These are phyloP conservation scores for Corythaixoides concolor DNA, from an alignment of 2,113 vertebrate species.

Conservation along the genomic window DNA sequence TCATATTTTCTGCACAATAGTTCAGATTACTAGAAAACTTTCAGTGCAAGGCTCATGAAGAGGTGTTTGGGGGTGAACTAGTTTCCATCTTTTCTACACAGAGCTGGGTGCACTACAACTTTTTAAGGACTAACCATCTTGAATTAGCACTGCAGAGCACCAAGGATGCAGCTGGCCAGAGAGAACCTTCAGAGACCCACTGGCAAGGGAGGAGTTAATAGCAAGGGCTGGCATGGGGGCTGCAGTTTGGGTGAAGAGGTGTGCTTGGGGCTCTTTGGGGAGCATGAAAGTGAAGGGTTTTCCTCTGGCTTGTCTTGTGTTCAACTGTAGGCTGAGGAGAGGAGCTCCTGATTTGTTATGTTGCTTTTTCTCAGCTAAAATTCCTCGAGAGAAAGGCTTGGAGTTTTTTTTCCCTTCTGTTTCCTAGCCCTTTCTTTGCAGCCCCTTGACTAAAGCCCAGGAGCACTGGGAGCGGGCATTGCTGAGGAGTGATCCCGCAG, in stretches of 20 bases:
- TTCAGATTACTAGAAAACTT: not conserved
- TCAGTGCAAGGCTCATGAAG: not conserved
- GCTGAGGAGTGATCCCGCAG: not conserved
- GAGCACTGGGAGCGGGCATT: not conserved
- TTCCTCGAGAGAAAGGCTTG: not conserved
- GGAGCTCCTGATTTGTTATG: not conserved
- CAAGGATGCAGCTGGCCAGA: not conserved
- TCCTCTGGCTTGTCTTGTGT: not conserved
- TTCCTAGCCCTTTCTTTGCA: not conserved
- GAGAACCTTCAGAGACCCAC: not conserved
- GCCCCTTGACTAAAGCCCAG: not conserved
- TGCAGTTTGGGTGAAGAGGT: not conserved
- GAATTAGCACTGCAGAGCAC: not conserved
- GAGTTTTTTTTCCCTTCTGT: fast-evolving
- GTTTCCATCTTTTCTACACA: not conserved
- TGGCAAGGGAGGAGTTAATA: not conserved
- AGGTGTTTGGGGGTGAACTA: not conserved
- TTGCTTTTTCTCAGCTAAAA: not conserved
- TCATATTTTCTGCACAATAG: not conserved
- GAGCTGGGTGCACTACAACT: not conserved
- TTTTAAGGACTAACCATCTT: not conserved
- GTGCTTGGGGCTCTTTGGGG: not conserved
- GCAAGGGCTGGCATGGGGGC: not conserved
- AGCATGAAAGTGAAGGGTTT: not conserved
- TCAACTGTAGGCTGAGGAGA: not conserved